A percentile compares a stretch with the other conserved stretches of the same genome.
Conservation (phyloP, 2,888 invertebrate species). For the Epicampocera succincta region DNA sequence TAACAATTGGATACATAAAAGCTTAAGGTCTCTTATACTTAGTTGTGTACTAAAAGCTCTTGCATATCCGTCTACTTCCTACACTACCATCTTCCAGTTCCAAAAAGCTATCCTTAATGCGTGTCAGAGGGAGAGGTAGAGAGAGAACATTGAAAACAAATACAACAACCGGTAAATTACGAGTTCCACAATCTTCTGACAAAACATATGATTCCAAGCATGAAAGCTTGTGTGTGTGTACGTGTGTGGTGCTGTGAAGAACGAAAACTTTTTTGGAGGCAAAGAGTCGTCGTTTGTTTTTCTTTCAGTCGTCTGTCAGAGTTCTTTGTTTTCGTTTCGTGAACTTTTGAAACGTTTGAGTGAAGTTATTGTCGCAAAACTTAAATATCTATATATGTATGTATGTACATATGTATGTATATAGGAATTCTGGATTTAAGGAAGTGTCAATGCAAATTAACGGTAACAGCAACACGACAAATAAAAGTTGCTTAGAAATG, state of each 20-base stretch:
- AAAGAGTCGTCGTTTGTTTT: conserved; percentile 10
- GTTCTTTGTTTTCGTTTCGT: conserved; percentile 44
- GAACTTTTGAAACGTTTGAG: conserved; percentile 33
- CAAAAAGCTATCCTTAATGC: no score
- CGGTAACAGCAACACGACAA: conserved; percentile 6
- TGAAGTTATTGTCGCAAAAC: conserved; percentile 30
- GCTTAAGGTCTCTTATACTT: conserved; percentile 44
- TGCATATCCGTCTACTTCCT: no score
- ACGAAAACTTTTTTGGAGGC: conserved; percentile 33
- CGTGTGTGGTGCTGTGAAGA: background rate
- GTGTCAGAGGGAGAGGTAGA: background rate
- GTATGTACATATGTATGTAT: no score
- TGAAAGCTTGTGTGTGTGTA: background rate
- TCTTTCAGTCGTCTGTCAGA: conserved; percentile 34
- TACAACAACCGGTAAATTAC: conserved; percentile 44
- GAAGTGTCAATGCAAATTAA: conserved; percentile 10
- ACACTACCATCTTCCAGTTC: background rate
- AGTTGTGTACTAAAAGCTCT: conserved; percentile 13
- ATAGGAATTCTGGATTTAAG: background rate
- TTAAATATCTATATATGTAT: no score
- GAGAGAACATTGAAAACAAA: background rate
- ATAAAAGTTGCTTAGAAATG: background rate
- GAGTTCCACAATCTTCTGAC: conserved; percentile 12
- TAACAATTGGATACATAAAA: background rate
- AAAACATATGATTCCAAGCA: conserved; percentile 13